These are phyloP conservation scores for Lophotis ruficrista DNA, from an alignment of 2,113 vertebrate genomes.

Conservation along the genomic window DNA sequence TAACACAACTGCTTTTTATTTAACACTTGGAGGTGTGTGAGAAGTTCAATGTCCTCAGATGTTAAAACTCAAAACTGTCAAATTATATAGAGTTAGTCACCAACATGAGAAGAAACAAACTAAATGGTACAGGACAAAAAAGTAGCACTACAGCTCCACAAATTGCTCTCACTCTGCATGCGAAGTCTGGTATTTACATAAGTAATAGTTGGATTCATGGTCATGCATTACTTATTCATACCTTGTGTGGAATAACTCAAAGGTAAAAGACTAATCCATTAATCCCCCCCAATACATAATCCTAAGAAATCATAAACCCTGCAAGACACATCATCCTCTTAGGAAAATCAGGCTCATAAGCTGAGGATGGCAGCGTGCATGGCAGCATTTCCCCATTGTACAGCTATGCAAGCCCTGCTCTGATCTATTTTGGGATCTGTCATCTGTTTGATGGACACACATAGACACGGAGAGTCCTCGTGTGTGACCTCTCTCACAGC, in stretches of 20 bases:
- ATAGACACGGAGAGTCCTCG: fast-evolving
- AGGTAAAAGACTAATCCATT: slow-evolving; percentile 27
- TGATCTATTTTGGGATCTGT: background rate
- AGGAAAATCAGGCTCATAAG: background rate
- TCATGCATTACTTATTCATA: slow-evolving; percentile 35
- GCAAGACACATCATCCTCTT: slow-evolving; percentile 6
- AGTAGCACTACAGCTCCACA: background rate
- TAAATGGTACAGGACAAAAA: background rate
- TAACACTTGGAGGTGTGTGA: slow-evolving; percentile 37
- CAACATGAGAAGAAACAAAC: background rate
- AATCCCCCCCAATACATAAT: background rate
- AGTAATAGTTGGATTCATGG: background rate
- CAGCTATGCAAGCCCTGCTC: fast-evolving
- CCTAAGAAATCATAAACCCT: slow-evolving; percentile 9
- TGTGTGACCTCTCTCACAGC: background rate
- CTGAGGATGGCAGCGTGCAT: background rate
- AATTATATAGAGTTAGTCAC: background rate
- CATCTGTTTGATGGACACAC: background rate
- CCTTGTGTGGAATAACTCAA: background rate
- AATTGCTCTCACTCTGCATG: background rate
- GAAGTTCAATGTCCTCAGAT: background rate
- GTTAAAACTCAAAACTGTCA: background rate
- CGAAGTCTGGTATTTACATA: slow-evolving; percentile 32
- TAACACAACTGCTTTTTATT: slow-evolving; percentile 61
- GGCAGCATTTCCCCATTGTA: background rate